Percentiles rank a stretch among this genome's conserved stretches.
Evolutionary conservation across 2,888 invertebrate species (phyloP).

Genomic region (Aromia moschata): DNA sequence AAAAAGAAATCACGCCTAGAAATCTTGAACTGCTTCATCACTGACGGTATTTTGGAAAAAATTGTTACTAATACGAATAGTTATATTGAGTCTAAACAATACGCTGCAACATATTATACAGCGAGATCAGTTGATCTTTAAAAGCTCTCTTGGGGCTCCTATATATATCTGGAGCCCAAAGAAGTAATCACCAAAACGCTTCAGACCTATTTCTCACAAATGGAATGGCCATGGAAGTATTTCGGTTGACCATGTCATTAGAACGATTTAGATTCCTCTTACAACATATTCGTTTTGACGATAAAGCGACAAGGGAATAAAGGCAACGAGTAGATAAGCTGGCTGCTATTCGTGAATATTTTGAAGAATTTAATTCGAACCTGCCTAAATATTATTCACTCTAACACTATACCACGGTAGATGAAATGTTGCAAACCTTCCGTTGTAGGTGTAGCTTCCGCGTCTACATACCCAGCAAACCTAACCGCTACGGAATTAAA

Average conservation of each 20-base stretch:
- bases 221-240: constrained; percentile 25
- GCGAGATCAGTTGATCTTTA: constrained; percentile 17
- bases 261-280: constrained; percentile 11
- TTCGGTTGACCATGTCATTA: constrained; percentile 27
- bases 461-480: constrained; percentile 25
- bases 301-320: constrained; percentile 3
- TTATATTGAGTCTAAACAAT: constrained; percentile 6
- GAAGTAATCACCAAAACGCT: constrained; percentile 20
- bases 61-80: constrained; percentile 5
- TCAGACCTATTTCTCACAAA: constrained; percentile 24
- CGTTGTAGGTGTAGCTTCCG: constrained; percentile 21
- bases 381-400: constrained; percentile 17
- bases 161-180: constrained; percentile 14
- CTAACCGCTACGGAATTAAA: constrained; percentile 13
- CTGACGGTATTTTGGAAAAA: constrained; percentile 6
- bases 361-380: constrained; percentile 11
- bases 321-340: constrained; percentile 14
- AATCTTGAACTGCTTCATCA: constrained; percentile 6
- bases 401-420: constrained; percentile 9
- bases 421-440: constrained; percentile 25
- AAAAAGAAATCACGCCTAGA: constrained; percentile 5
- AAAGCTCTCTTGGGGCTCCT: constrained; percentile 23
- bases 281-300: constrained; percentile 4
- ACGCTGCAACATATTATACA: constrained; percentile 1
- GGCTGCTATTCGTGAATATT: constrained; percentile 17